Conservation (phyloP, 2,113 vertebrate genomes). For the Mixornis gularis region DNA sequence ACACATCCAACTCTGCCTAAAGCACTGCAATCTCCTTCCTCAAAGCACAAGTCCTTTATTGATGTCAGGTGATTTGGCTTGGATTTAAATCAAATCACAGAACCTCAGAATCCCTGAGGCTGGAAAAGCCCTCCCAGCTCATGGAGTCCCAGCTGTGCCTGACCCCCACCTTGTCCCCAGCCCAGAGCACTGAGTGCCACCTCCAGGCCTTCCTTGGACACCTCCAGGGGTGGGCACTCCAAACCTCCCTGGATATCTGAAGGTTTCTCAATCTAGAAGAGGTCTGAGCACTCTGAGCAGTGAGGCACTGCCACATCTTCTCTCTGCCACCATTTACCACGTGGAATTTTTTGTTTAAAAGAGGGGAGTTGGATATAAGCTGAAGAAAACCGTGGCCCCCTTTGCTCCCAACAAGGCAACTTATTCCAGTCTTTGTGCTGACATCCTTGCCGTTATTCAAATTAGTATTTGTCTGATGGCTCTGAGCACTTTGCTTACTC, state of each 20-base stretch:
- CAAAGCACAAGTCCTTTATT: not conserved
- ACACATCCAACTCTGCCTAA: not conserved
- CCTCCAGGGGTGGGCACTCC: not conserved
- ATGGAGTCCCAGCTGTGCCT: accelerated
- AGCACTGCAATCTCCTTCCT: not conserved
- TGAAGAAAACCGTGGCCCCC: not conserved
- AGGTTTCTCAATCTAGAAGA: not conserved
- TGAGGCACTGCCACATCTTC: not conserved
- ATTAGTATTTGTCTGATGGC: not conserved
- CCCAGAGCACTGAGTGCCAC: not conserved
- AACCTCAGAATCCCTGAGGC: not conserved
- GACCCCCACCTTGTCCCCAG: accelerated
- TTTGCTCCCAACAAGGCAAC: not conserved
- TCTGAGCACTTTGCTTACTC: not conserved
- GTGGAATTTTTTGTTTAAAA: not conserved
- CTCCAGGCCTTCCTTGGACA: accelerated
- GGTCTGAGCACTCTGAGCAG: not conserved
- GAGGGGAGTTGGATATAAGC: accelerated
- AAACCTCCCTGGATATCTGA: not conserved
- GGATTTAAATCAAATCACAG: not conserved
- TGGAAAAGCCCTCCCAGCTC: not conserved
- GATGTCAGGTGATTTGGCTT: not conserved
- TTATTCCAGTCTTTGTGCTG: not conserved
- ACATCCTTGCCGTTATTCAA: not conserved
- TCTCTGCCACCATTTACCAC: accelerated